Conservation (phyloP, 2,888 invertebrate species). For the Campoplex capitator region DNA sequence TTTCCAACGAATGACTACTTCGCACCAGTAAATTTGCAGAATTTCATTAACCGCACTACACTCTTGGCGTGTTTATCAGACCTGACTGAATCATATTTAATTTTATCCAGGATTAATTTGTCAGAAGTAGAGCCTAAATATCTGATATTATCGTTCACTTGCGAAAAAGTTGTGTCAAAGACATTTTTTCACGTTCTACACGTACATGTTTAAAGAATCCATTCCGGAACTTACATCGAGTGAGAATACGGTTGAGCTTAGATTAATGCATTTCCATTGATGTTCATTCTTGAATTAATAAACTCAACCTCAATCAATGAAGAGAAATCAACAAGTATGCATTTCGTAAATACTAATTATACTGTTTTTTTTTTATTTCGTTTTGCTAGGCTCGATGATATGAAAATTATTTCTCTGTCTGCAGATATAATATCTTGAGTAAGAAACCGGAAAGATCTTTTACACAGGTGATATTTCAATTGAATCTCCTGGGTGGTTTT, state of each 20-base stretch:
- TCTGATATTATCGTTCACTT: not conserved
- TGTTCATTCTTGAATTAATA: not conserved
- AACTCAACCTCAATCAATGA: not conserved
- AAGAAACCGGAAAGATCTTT: not conserved
- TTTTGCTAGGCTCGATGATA: not conserved
- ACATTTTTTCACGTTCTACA: not conserved
- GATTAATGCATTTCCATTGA: not conserved
- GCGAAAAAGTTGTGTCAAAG: not conserved
- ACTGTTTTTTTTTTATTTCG: not conserved
- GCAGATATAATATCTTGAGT: not conserved
- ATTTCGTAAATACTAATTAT: no score
- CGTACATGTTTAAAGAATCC: not conserved
- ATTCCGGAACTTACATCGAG: no score
- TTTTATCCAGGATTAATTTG: not conserved
- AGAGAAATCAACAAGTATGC: no score
- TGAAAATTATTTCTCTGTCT: not conserved
- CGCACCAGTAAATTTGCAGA: not conserved
- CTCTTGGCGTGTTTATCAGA: not conserved
- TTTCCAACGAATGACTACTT: not conserved
- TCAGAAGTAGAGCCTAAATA: not conserved
- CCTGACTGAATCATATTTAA: not conserved
- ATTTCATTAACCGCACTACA: not conserved
- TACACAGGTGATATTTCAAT: no score
- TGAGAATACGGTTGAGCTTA: not conserved
- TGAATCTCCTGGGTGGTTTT: no score